Evolutionary conservation across 37 sponge, comb jelly and placozoan genomes (phyloP).

Genomic region (Haliclona indistincta): DNA sequence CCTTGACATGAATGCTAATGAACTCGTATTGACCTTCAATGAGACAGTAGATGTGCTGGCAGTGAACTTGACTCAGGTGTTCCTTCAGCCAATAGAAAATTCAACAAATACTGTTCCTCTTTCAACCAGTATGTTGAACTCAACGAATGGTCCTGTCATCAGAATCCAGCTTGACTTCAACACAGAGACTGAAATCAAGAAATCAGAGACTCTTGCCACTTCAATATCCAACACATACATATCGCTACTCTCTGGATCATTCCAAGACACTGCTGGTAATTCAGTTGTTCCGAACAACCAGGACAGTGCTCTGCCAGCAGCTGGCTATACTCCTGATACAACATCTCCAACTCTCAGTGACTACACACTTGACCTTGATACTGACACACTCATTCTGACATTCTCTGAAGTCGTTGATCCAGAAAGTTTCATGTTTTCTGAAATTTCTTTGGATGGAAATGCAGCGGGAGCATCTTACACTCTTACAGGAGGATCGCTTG

Average conservation of each 20-base stretch:
- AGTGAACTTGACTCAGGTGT: conserved; percentile 35
- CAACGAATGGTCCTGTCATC: conserved; percentile 36
- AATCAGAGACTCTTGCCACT: conserved; percentile 38
- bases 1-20: conserved; percentile 65
- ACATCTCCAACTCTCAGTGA: conserved; percentile 48
- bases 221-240: conserved; percentile 60
- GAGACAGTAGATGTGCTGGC: conserved; percentile 79
- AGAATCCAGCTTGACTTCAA: conserved; percentile 36
- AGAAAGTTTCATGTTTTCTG: conserved; percentile 33
- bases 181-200: conserved; percentile 70
- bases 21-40: conserved; percentile 72
- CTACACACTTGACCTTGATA: conserved; percentile 68
- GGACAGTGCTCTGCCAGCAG: conserved; percentile 47
- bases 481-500: conserved; percentile 61
- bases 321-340: conserved; percentile 35
- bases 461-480: conserved; percentile 29
- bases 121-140: conserved; percentile 38
- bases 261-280: conserved; percentile 73
- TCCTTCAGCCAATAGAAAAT: conserved; percentile 46
- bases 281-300: conserved; percentile 35
- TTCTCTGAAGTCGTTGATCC: conserved; percentile 79
- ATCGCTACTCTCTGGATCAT: conserved; percentile 39
- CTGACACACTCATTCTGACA: conserved; percentile 57
- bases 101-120: conserved; percentile 41
- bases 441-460: conserved; percentile 55